Base-by-base conservation (phyloP, 2,797 vertebrate genomes). In the Trachops cirrhosus region DNA sequence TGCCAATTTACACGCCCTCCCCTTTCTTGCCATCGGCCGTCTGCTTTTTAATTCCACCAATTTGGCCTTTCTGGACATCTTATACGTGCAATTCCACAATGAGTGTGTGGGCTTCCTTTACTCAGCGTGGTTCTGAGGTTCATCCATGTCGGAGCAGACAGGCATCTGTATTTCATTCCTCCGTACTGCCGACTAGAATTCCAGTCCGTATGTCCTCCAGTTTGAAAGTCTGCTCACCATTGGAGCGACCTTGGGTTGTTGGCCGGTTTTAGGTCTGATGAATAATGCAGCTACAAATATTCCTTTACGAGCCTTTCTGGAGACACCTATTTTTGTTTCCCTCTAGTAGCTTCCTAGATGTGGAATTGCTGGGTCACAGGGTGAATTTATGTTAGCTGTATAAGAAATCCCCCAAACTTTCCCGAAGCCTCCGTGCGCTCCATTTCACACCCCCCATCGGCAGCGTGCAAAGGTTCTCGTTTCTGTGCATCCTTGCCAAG, bases 381-480 rank as follows among this genome's bases (percentile, higher is more conserved):
- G 12, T 86, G 82, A 59, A 59, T 95, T 91, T 70, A 44, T 86
- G 19, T 91, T 82, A 67, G 73, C 75, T 80, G 91, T 29, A 64
- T 32, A 73, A 80, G 68, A 93, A 74, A 41, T 64, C 79, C 54
- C n/a, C 37, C 41, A 82, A 11, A 14, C 91, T 73, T 93, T 97
- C 52, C 62, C 9, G 70, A 14, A 46, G 29, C 37, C 54, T 9
- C 24, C 39, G 0, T 39, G 24, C 46, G 16, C 57, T 26, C 39
- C 54, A 44, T 67, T 57, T 75, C 74, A 46, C 22, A 12, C 57
- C 87, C 89, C 18, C 14, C 11, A 29, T 39, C 16, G 32, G 37
- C 37, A 74, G 1, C 68, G 19, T 59, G 2, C 84, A 7, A 41
- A 18, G 24, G 6, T 50, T 71, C 59, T 32, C 5, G n/a, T 74